Evolutionary conservation across 2,113 vertebrate genomes (phyloP).

Genomic region (Epinephelus fuscoguttatus): DNA sequence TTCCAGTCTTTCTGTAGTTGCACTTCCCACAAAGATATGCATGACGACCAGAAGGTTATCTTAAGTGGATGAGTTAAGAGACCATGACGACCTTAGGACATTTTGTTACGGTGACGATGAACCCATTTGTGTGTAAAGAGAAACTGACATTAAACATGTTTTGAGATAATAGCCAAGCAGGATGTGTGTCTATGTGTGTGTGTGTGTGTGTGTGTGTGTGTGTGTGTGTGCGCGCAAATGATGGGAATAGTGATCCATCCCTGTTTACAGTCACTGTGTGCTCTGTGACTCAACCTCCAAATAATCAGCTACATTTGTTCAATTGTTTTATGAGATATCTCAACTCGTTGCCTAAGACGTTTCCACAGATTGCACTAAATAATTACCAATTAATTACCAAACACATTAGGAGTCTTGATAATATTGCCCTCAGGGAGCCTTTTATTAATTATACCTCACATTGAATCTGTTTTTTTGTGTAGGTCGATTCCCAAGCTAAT

Average conservation of each 20-base stretch:
- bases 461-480: neutral
- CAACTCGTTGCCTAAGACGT: neutral
- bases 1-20: slow-evolving; percentile 31
- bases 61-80: neutral
- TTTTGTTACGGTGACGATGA: neutral
- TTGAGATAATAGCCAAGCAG: slow-evolving; percentile 16
- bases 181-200: slow-evolving; percentile 21
- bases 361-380: neutral
- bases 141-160: neutral
- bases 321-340: slow-evolving; percentile 12
- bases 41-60: neutral
- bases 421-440: neutral
- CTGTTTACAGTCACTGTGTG: slow-evolving; percentile 61
- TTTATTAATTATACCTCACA: slow-evolving; percentile 2
- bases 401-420: neutral
- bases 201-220: slow-evolving; percentile 28
- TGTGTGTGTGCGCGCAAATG: slow-evolving; percentile 25
- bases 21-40: slow-evolving; percentile 14
- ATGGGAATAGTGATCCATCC: slow-evolving; percentile 68
- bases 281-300: slow-evolving; percentile 63
- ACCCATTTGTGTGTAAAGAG: neutral
- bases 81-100: neutral
- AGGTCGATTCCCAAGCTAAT: neutral
- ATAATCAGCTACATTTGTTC: slow-evolving; percentile 38
- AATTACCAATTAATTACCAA: neutral